These are phyloP conservation scores for Trichoplusia ni DNA, from an alignment of 1,140 invertebrate genomes.

Conservation along the genomic window DNA sequence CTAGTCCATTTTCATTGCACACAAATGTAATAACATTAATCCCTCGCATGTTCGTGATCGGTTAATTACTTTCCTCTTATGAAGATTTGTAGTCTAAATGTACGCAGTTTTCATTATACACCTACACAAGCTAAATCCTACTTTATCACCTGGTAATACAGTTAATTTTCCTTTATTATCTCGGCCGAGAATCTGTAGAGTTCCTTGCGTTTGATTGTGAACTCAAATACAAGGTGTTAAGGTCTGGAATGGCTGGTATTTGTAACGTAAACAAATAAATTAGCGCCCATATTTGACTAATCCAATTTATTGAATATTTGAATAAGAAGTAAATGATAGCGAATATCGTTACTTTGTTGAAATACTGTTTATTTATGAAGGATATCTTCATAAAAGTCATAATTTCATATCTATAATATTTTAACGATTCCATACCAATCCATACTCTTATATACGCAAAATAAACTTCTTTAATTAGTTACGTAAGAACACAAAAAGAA, in stretches of 20 bases:
- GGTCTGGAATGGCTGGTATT: not conserved
- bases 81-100: conserved; percentile 35
- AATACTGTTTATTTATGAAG: not conserved
- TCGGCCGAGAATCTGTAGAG: not conserved
- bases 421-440: too few relatives aligned
- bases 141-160: not conserved
- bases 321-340: conserved; percentile 27
- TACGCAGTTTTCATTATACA: conserved; percentile 5
- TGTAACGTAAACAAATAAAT: conserved; percentile 10
- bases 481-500: too few relatives aligned
- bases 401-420: not conserved
- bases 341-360: conserved; percentile 8
- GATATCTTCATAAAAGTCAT: not conserved
- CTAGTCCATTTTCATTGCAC: not conserved
- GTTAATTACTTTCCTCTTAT: conserved; percentile 57
- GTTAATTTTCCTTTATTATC: not conserved
- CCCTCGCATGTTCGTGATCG: conserved; percentile 46
- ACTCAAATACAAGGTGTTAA: not conserved
- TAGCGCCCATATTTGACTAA: conserved; percentile 23
- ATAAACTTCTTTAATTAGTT: too few relatives aligned
- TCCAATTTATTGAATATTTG: conserved; percentile 25
- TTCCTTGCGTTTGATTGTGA: not conserved
- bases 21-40: conserved; percentile 47
- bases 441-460: too few relatives aligned
- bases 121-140: not conserved